A percentile compares a stretch with the other conserved stretches of the same genome.
Conservation (phyloP, 2,113 vertebrate genomes). For the rat (Rattus norvegicus) region GRCr8 NC_086022.1:78386001-78386500, state of each 20-base stretch:
- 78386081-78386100: slow-evolving; percentile 75
- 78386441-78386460: background rate
- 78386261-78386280: background rate
- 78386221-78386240: background rate
- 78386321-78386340: background rate
- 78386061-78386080: slow-evolving; percentile 77
- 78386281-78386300: background rate
- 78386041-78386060: slow-evolving; percentile 84
- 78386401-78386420: background rate
- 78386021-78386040: slow-evolving; percentile 82
- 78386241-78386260: background rate
- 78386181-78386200: slow-evolving; percentile 53
- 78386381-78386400: background rate
- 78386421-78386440: background rate
- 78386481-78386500: background rate
- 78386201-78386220: background rate
- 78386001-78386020: slow-evolving; percentile 82
- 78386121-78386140: background rate
- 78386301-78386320: background rate
- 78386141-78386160: background rate
- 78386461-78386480: background rate
- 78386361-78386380: background rate
- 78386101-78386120: slow-evolving; percentile 30
- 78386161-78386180: slow-evolving; percentile 25
- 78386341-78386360: rapidly evolving